Evolutionary conservation across 2,888 invertebrate species (phyloP).

Genomic region (Synanthedon vespiformis): DNA sequence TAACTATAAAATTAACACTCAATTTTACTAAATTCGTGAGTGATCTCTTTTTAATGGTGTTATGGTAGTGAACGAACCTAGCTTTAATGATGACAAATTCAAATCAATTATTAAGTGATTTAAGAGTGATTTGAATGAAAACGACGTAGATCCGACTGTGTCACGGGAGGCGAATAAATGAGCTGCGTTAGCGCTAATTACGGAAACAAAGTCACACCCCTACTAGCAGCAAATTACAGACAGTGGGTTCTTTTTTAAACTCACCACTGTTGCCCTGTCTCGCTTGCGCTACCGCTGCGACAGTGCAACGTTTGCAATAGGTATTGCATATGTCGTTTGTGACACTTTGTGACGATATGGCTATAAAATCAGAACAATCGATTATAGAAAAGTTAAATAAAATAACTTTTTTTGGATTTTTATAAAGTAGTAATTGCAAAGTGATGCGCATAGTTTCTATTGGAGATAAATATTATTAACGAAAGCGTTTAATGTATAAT

Average conservation of each 20-base stretch:
- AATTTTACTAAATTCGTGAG: too few species aligned
- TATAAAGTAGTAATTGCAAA: too few species aligned
- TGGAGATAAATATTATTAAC: too few species aligned
- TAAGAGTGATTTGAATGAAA: slow-evolving; percentile 6
- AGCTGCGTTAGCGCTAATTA: neutral
- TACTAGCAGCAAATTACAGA: slow-evolving; percentile 7
- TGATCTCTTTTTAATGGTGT: too few species aligned
- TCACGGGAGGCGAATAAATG: neutral
- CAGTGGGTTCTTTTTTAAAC: slow-evolving; percentile 18
- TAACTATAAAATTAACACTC: too few species aligned
- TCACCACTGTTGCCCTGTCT: slow-evolving; percentile 49
- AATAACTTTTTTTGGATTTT: too few species aligned
- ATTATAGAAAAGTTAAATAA: neutral
- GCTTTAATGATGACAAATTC: slow-evolving; percentile 14
- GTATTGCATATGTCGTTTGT: slow-evolving; percentile 37
- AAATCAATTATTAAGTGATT: slow-evolving; percentile 8
- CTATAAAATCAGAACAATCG: slow-evolving; percentile 22
- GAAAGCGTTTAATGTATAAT: too few species aligned
- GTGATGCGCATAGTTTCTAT: too few species aligned
- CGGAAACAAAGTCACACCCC: slow-evolving; percentile 3
- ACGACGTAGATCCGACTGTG: slow-evolving; percentile 3
- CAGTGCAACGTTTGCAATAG: slow-evolving; percentile 55
- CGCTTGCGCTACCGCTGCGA: slow-evolving; percentile 45
- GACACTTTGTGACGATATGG: slow-evolving; percentile 37
- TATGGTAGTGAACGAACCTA: slow-evolving; percentile 7